Conservation (phyloP, 2,797 vertebrate genomes). For the Todus mexicanus region DNA sequence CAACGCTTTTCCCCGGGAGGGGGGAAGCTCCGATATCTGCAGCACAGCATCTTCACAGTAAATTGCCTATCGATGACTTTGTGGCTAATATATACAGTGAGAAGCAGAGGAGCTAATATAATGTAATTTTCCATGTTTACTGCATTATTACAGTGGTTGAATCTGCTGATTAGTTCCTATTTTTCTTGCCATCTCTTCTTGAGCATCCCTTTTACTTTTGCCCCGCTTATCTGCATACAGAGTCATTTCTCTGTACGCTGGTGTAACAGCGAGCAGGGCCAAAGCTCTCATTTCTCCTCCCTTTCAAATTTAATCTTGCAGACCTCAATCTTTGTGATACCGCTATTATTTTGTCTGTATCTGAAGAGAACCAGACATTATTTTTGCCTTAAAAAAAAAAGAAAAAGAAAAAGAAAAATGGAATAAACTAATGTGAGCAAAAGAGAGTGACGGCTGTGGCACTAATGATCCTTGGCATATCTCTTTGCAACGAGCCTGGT, state of each 20-base stretch:
- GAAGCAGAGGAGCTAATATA: slow-evolving; percentile 29
- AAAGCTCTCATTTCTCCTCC: slow-evolving; percentile 51
- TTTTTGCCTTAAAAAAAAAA: neutral
- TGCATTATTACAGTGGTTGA: slow-evolving; percentile 14
- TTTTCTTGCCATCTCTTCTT: slow-evolving; percentile 29
- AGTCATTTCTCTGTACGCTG: neutral
- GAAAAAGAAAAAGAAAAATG: neutral
- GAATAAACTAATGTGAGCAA: neutral
- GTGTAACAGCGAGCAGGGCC: slow-evolving; percentile 12
- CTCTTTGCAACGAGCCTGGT: neutral
- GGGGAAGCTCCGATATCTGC: neutral
- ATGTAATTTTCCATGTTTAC: slow-evolving; percentile 45
- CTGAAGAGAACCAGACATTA: slow-evolving; percentile 1
- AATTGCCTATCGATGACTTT: neutral
- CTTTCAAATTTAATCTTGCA: slow-evolving; percentile 49
- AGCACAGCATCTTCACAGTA: neutral
- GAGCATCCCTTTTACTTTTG: slow-evolving; percentile 29
- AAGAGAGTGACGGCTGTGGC: slow-evolving; percentile 22
- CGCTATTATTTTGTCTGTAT: slow-evolving; percentile 17
- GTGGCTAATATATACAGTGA: neutral
- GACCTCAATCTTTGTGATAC: slow-evolving; percentile 42
- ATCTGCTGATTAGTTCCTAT: slow-evolving; percentile 41
- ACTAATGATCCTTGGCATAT: slow-evolving; percentile 53
- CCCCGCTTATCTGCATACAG: slow-evolving; percentile 40
- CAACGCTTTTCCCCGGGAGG: neutral